These are phyloP conservation scores for Eristalinus aeneus DNA, from an alignment of 2,888 invertebrate genomes.

Conservation along the genomic window DNA sequence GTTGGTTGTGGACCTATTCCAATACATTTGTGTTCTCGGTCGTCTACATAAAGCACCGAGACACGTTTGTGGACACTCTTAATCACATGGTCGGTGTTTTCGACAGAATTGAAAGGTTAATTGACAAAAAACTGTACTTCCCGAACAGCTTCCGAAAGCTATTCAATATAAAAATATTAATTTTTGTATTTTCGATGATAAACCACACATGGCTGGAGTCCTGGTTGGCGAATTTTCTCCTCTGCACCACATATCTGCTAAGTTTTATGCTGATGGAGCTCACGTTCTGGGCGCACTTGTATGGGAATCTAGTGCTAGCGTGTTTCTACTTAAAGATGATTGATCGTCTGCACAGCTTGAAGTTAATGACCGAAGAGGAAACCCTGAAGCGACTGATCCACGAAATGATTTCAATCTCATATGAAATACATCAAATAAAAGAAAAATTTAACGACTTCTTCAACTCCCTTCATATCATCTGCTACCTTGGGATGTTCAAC, in stretches of 20 bases:
- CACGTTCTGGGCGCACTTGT: neutral
- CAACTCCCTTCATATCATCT: neutral
- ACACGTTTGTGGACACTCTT: neutral
- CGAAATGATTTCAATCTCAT: neutral
- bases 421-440: neutral
- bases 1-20: neutral
- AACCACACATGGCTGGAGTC: neutral
- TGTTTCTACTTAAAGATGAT: neutral
- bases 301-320: neutral
- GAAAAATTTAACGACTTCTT: neutral
- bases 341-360: neutral
- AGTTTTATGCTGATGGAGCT: neutral
- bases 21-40: neutral
- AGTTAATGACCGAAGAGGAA: neutral
- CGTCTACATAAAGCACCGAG: neutral
- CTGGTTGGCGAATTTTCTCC: neutral
- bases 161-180: neutral
- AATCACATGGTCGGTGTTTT: neutral
- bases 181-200: neutral
- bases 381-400: neutral
- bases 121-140: neutral
- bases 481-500: neutral
- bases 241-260: neutral
- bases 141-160: neutral
- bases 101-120: neutral